Evolutionary conservation across 2,888 invertebrate species (phyloP).

Genomic region (Amphipoea lucens): DNA sequence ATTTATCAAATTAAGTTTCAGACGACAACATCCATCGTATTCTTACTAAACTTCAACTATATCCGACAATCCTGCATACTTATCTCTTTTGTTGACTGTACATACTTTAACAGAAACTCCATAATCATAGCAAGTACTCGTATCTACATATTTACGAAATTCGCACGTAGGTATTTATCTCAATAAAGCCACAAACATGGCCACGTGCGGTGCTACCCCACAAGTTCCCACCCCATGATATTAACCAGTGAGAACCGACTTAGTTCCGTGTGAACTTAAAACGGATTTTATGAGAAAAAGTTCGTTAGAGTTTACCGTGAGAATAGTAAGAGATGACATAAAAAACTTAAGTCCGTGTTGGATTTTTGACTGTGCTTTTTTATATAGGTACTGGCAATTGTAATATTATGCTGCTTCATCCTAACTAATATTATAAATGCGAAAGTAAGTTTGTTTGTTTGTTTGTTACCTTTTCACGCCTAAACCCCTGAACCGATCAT

Average conservation of each 20-base stretch:
- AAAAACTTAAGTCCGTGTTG: neutral
- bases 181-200: conserved; percentile 25
- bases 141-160: neutral
- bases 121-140: neutral
- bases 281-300: conserved; percentile 28
- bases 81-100: no score
- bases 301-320: conserved; percentile 43
- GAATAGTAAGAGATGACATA: conserved; percentile 15
- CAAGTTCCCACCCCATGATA: conserved; percentile 34
- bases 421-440: no score
- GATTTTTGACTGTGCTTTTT: neutral
- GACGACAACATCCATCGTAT: no score
- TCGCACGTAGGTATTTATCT: neutral
- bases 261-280: conserved; percentile 53
- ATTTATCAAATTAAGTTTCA: no score
- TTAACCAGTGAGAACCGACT: conserved; percentile 9
- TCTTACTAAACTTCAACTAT: no score
- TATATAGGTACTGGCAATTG: no score
- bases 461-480: no score
- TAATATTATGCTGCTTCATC: neutral
- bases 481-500: no score
- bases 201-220: conserved; percentile 22
- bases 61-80: no score
- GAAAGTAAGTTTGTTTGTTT: no score
- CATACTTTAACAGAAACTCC: neutral